Base-by-base conservation (phyloP, 64 coral and sea anemone genomes). In the Stichodactyla mertensii region DNA sequence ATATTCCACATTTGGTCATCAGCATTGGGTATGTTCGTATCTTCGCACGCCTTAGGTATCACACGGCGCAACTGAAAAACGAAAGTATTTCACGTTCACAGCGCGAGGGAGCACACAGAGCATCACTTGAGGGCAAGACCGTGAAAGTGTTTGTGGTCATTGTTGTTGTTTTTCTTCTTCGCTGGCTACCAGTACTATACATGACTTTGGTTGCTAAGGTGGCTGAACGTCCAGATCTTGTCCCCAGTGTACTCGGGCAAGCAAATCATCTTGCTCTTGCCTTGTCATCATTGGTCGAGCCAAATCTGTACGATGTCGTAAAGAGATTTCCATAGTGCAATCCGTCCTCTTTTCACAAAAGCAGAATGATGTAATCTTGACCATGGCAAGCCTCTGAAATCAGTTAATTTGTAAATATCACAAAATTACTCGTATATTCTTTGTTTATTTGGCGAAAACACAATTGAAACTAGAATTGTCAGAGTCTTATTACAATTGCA, bases 51-150 rank as follows among this genome's bases (percentile, higher is more conserved):
- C 81, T 83, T 10, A 52, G 81, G 28, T n/a, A 12, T 10, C 81
- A 83, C 81, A 55, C 55, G 8, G 23, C 16, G 5, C 51, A 83
- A 55, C 36, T 83, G 81, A 78, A 78, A 11, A 15, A 64, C 16
- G 61, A 6, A 16, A 4, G 61, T 2, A 19, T 64, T 64, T 64
- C 14, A 58, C 56, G 9, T 23, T 28, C 15, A 6, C 19, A 12
- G 26, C 55, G 83, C 13, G 83, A 84, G 10, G 83, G 83, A 36
- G 83, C 55, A 60, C 16, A 31, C 45, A 84, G 56, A 60, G 83
- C 83, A 28, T 59, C 83, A 59, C 19, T 84, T 3, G 83, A 84
- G 54, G 83, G 83, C 13, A 84, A 84, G 83, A 84, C 83, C 1
- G 58, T 61, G 55, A 84, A 84, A 28, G 16, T 84, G 54, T 84